Conservation (phyloP, 2,797 vertebrate genomes). For the Trichosurus vulpecula region DNA sequence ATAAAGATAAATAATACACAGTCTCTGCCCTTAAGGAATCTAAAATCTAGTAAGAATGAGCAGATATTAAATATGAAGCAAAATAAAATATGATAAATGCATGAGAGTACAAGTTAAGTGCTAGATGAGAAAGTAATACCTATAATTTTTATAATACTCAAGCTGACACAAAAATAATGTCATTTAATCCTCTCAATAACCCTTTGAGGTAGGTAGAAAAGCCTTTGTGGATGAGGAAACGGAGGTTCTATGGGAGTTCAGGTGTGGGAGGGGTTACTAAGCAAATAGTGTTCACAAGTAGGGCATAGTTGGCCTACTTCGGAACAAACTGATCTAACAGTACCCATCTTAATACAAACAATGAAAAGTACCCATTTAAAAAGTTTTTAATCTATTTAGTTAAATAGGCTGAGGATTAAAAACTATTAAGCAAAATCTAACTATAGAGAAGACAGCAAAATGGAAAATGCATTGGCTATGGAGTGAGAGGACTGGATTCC, state of each 20-base stretch:
- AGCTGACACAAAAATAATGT: neutral
- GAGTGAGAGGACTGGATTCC: neutral
- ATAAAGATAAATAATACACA: neutral
- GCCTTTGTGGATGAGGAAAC: neutral
- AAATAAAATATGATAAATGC: neutral
- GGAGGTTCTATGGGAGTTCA: neutral
- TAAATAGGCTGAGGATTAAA: neutral
- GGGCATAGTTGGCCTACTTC: neutral
- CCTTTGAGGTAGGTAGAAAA: neutral
- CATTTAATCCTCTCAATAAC: neutral
- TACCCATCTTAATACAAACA: neutral
- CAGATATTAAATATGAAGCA: neutral
- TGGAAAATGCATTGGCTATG: neutral
- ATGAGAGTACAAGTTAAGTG: neutral
- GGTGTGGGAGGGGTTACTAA: neutral
- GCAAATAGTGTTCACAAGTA: neutral
- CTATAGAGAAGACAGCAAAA: neutral
- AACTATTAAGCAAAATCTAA: neutral
- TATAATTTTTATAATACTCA: neutral
- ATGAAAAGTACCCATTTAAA: neutral
- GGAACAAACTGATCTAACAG: constrained; percentile 27
- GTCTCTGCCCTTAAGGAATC: neutral
- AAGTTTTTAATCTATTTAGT: constrained; percentile 5
- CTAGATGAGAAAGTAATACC: neutral
- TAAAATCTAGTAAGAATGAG: neutral